Base-by-base conservation (phyloP, 2,888 invertebrate species). In the Agrochola circellaris region DNA sequence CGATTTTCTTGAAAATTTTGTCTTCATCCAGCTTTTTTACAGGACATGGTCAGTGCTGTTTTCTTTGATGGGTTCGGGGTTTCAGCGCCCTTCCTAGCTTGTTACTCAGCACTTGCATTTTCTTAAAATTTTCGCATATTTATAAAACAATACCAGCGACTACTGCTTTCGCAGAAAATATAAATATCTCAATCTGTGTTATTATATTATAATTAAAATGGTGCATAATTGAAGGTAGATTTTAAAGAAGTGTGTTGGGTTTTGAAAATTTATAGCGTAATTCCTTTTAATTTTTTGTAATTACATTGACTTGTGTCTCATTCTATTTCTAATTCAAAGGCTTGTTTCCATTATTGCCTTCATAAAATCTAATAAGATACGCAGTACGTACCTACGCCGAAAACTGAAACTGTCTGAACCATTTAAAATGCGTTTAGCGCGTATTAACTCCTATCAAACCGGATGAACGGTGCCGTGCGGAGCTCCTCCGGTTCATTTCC, bases 401-500 rank as follows among this genome's bases (percentile, higher is more conserved):
- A 70, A 72, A 67, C 45, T 23, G 42, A 13, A 56, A 66, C 34
- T 73, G 38, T 71, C 45, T 54, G 30, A 48, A 64, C 60, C 17
- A 15, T 20, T 65, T 34, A 45, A 64, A 68, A 65, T 20, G 30
- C 23, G n/a, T 84, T 77, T 38, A 26, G 45, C 42, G 60, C n/a
- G 11, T 61, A 68, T 79, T 70, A 74, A 68, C 56, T 51, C 45
- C 48, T 69, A 65, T 67, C 30, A 62, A 75, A 65, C 71, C 51
- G 45, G 65, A 60, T 54, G 75, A 34, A 81, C 34, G 82, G 51
- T 56, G 60, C 75, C 75, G 65, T 74, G 26, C 62, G 48, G 60
- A 70, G 56, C 60, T 42, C 51, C 56, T 62, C 70, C 72, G 70
- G 62, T 72, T 88, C 79, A 88, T 79, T 89, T 89, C 89, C 89